These are phyloP conservation scores for Pedetes capensis DNA, from an alignment of 2,113 vertebrate genomes.

Conservation along the genomic window DNA sequence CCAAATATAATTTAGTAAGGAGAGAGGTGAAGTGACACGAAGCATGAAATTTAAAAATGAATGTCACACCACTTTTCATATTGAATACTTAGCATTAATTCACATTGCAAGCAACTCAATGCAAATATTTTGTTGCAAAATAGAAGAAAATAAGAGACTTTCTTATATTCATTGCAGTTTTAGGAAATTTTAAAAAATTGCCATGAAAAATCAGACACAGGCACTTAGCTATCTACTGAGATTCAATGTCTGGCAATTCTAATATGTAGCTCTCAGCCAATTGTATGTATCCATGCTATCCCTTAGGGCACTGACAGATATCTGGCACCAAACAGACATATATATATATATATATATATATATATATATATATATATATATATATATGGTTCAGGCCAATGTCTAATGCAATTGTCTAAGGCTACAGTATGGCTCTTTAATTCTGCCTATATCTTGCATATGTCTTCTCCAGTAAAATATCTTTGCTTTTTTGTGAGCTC, in stretches of 20 bases:
- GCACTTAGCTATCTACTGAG: not conserved
- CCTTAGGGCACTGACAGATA: not conserved
- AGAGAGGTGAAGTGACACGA: conserved; percentile 44
- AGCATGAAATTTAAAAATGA: conserved; percentile 74
- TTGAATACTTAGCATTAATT: conserved; percentile 62
- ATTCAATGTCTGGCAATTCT: not conserved
- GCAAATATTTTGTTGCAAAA: conserved; percentile 64
- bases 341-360: too few relatives aligned
- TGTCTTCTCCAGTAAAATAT: not conserved
- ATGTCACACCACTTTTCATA: conserved; percentile 63
- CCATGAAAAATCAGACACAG: conserved; percentile 13
- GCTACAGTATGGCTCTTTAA: not conserved
- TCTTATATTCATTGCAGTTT: not conserved
- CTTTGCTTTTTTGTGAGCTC: not conserved
- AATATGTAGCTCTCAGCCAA: not conserved
- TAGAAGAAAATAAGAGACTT: conserved; percentile 11
- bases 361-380: too few relatives aligned
- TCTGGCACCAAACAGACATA: not conserved
- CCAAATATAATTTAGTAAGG: conserved; percentile 65
- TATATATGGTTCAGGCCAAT: not conserved
- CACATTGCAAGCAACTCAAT: conserved; percentile 43
- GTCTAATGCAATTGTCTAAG: not conserved
- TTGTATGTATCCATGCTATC: not conserved
- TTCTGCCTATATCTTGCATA: not conserved
- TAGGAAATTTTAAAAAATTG: not conserved